Conservation (phyloP, 2,888 invertebrate genomes). For the Cosmorhoe ocellata region DNA sequence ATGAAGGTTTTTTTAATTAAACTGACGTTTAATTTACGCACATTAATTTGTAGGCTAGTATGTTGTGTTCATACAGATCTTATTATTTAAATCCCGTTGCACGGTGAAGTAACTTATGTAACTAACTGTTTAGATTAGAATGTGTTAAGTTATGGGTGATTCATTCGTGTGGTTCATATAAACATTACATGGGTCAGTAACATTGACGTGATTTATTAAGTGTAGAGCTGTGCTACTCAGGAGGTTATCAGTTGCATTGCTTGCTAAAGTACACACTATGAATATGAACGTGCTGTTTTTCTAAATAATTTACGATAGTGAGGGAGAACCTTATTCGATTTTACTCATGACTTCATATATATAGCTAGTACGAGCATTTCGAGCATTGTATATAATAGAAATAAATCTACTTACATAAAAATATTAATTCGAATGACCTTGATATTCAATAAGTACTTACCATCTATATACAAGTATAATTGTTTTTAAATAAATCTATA, state of each 20-base stretch:
- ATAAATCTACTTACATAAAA: too few species aligned
- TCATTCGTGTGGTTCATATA: conserved; percentile 24
- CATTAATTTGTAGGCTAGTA: conserved; percentile 30
- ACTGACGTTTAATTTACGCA: conserved; percentile 40
- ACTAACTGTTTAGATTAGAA: conserved; percentile 23
- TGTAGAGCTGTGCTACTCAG: conserved; percentile 14
- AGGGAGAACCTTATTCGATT: conserved; percentile 1
- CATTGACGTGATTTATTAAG: conserved; percentile 23
- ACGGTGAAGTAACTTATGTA: conserved; percentile 21
- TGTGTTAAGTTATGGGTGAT: conserved; percentile 19
- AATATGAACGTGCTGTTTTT: conserved; percentile 41
- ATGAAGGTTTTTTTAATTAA: conserved; percentile 42
- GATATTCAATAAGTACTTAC: too few species aligned
- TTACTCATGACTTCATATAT: not conserved
- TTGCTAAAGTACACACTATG: conserved; percentile 2
- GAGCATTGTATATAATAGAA: too few species aligned
- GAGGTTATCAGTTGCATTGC: conserved; percentile 20
- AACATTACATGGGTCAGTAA: conserved; percentile 27
- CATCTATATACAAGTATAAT: too few species aligned
- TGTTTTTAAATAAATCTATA: too few species aligned
- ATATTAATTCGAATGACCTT: too few species aligned
- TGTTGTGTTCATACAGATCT: conserved; percentile 15
- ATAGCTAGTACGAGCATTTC: too few species aligned
- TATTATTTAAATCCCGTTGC: conserved; percentile 30
- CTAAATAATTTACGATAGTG: conserved; percentile 32